Base-by-base conservation (phyloP, 2,113 vertebrate genomes). In the Odobenus rosmarus region DNA sequence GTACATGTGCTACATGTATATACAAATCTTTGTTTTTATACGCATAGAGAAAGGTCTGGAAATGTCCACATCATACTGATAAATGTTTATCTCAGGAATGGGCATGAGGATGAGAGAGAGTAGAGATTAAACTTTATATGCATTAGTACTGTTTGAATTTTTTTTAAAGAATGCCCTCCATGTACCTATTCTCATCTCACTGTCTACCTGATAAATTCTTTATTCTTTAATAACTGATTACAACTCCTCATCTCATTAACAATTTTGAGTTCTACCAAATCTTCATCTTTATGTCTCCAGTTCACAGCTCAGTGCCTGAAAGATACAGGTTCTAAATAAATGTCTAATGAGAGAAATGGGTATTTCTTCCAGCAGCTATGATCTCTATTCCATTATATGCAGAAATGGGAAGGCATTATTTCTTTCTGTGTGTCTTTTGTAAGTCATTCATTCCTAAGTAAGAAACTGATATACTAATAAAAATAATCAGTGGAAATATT, bases 401-500 rank as follows among this genome's bases (percentile, higher is more conserved):
- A 92, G 51, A 95, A 72, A 5, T 71, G n/a, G 18, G 71, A 89
- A 81, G 19, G 16, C 89, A 69, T 77, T 53, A 9, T 9, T 53
- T 88, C 18, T 97, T 84, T 85, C 11, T 69, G 14, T 94, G 36
- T 80, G 5, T 89, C 80, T 86, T 96, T 81, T 91, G 11, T 76
- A 88, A 74, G 28, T 93, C 28, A 64, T 13, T 91, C 23, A 80
- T 84, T 96, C 49, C 59, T 90, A 49, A 82, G 51, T 90, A 57
- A 88, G 49, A 88, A 95, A 87, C 28, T 94, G 85, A 83, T 71
- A 85, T 83, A 87, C 55, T 97, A 96, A 93, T 76, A 96, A 88
- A 61, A 96, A 11, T 26, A 91, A 86, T 85, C 71, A 88, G 46
- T 81, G n/a, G 13, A 62, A 84, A 81, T 95, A 90, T 81, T 96